Evolutionary conservation across 2,888 invertebrate genomes (phyloP), one percentile per base, ranked within the genome.

Genomic region (Agrochola lota): DNA sequence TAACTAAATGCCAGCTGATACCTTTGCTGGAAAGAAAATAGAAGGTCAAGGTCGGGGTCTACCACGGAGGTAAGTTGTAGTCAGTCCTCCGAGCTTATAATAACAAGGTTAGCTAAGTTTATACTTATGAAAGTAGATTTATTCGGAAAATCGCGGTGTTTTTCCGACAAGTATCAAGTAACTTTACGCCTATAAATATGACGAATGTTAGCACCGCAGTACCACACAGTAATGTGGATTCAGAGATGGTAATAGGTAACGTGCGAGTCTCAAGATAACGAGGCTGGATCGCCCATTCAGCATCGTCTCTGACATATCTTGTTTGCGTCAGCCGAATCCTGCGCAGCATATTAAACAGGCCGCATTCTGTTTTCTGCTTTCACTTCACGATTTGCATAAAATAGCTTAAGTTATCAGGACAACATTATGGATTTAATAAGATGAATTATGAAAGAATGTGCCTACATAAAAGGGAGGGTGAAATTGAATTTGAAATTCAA

Each of bases 341-440:
- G 88, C 81, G 71, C 80, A 87, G 86, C 78, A 85, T 85, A 87
- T 69, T 87, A 87, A 87, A 63, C 73, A 85, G 74, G 68, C 43
- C 30, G 74, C 66, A 78, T 78, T 85, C 81, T 77, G 64, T 75
- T 77, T 80, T 81, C 73, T 67, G 60, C 62, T 74, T 78, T 71
- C 62, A 52, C 40, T 63, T 49, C 35, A 20, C 40, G 43, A 84
- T 79, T 86, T 81, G 63, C 77, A 84, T 88, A 78, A 77, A 78
- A 81, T 64, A 80, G 68, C 66, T 71, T 71, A 85, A 69, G 74
- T 80, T 87, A 80, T 86, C 71, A 59, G 63, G 49, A 74, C 63
- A 68, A 66, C 55, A 77, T 78, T 69, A 74, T 63, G 69, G 73
- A 60, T 78, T 75, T 85, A 80, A 80, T 79, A 83, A 77, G 60